These are phyloP conservation scores for Sitta europaea DNA, from an alignment of 2,113 vertebrate species.

Conservation along the genomic window DNA sequence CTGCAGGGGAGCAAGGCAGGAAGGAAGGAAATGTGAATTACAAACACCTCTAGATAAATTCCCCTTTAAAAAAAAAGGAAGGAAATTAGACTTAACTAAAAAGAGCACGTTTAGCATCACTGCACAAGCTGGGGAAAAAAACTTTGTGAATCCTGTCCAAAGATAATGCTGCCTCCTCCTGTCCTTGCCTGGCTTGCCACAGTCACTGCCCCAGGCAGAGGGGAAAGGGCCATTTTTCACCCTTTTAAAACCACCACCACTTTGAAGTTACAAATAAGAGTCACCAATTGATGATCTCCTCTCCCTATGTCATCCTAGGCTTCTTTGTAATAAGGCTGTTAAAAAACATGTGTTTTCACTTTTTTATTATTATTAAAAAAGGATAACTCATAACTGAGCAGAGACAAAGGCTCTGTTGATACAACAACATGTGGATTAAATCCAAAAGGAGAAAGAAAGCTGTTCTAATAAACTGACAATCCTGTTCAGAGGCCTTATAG, in stretches of 20 bases:
- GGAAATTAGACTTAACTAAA: conserved; percentile 39
- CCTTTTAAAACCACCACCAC: neutral
- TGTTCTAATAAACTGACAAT: conserved; percentile 32
- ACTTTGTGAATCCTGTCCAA: neutral
- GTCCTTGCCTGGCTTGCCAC: neutral
- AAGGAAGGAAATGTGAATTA: conserved; percentile 38
- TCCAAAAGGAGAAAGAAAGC: conserved; percentile 46
- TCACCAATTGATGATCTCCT: neutral
- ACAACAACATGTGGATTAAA: conserved; percentile 60
- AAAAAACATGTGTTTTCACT: conserved; percentile 18
- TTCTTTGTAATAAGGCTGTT: neutral
- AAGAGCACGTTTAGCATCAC: neutral
- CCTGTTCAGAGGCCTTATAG: conserved; percentile 26
- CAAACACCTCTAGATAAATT: neutral
- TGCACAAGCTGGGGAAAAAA: neutral
- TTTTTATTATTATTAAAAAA: neutral
- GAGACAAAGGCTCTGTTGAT: conserved; percentile 52
- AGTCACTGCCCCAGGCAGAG: neutral
- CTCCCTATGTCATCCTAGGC: neutral
- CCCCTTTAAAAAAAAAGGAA: neutral
- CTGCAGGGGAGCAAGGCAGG: neutral
- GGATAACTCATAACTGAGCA: neutral
- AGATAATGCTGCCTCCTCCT: neutral
- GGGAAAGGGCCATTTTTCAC: neutral
- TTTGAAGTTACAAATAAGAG: neutral